Evolutionary conservation across 2,888 invertebrate species (phyloP).

Genomic region (Thymelicus lineola): DNA sequence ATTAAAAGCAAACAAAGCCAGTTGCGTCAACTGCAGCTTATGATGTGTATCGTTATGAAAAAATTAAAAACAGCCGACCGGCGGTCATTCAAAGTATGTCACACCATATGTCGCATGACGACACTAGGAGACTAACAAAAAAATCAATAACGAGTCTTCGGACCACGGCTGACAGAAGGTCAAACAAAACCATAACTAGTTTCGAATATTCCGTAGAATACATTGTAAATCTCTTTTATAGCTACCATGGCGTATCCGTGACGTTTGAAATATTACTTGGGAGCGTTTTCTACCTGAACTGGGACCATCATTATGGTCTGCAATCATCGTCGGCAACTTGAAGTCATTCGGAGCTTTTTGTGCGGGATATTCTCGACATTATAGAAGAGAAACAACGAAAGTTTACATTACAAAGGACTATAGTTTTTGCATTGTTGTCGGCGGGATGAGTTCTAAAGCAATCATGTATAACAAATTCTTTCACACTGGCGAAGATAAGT

Average conservation of each 20-base stretch:
- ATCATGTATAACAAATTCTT: conserved; percentile 58
- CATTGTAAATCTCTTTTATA: conserved; percentile 82
- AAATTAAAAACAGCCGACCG: conserved; percentile 61
- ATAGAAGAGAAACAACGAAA: conserved; percentile 64
- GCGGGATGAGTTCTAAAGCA: conserved; percentile 49
- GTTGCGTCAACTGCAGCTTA: conserved; percentile 52
- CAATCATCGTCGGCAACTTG: conserved; percentile 80
- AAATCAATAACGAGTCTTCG: conserved; percentile 71
- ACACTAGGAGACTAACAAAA: conserved; percentile 65
- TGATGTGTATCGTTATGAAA: conserved; percentile 53
- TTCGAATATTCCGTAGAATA: conserved; percentile 69
- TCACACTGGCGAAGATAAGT: conserved; percentile 15
- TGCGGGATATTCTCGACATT: conserved; percentile 63
- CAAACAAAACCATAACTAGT: conserved; percentile 74
- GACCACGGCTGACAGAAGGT: conserved; percentile 76
- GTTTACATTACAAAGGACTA: conserved; percentile 60
- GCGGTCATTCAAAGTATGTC: conserved; percentile 71
- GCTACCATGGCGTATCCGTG: conserved; percentile 74
- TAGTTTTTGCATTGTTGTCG: conserved; percentile 59
- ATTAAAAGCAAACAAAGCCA: conserved; percentile 55
- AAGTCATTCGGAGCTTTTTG: conserved; percentile 72
- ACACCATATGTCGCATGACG: conserved; percentile 71
- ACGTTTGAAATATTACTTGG: conserved; percentile 82
- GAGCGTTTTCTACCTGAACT: conserved; percentile 81
- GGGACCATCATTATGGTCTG: conserved; percentile 77